Conservation (phyloP, 2,888 invertebrate genomes). For the Xanthorhoe designata region DNA sequence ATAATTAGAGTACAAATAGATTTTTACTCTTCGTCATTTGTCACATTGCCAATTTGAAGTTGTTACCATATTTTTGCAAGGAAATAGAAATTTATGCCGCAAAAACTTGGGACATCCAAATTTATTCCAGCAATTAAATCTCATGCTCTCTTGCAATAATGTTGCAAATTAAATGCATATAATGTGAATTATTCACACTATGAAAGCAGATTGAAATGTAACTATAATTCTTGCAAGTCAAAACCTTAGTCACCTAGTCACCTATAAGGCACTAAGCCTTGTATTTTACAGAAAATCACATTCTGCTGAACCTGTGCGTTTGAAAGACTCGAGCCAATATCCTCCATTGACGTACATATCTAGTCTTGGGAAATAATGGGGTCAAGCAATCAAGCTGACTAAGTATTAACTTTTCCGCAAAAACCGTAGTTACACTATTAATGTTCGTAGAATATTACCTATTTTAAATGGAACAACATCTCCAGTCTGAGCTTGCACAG, state of each 20-base stretch:
- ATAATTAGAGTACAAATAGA: not conserved
- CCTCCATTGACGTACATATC: not conserved
- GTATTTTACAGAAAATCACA: not conserved
- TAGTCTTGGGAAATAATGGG: not conserved
- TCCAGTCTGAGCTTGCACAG: slow-evolving; percentile 25
- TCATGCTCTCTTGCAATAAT: not conserved
- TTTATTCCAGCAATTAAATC: not conserved
- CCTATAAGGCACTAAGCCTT: not conserved
- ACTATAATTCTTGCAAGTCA: not conserved
- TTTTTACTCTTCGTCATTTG: not conserved
- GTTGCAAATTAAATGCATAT: not conserved
- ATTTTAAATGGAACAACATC: slow-evolving; percentile 17
- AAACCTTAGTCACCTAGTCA: not conserved
- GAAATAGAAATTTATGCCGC: not conserved
- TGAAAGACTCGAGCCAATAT: not conserved
- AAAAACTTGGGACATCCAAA: not conserved
- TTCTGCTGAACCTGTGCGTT: not conserved
- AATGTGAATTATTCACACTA: not conserved
- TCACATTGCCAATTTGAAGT: no score
- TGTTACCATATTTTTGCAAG: not conserved
- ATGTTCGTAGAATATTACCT: slow-evolving; percentile 39
- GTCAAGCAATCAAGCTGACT: not conserved
- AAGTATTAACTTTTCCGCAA: not conserved
- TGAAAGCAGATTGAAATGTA: not conserved
- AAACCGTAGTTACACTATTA: not conserved